Percentiles rank a stretch among this genome's conserved stretches.
Evolutionary conservation across 1,140 invertebrate species (phyloP).

Genomic region (Papilio polytes): DNA sequence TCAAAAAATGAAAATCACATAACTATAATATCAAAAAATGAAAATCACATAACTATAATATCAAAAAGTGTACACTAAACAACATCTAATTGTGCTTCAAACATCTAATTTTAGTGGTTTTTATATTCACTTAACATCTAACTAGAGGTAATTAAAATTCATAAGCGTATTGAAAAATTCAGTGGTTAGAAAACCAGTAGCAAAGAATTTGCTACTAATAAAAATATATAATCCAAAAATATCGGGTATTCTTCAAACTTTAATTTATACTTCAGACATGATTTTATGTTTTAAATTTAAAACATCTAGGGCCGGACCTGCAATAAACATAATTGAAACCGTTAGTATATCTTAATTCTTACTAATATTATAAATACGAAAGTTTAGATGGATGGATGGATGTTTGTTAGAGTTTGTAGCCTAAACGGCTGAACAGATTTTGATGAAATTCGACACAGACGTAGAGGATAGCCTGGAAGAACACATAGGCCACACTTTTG

Average conservation of each 20-base stretch:
- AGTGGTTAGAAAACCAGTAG: constrained; percentile 49
- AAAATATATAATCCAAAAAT: constrained; percentile 73
- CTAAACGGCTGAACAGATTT: too few species aligned
- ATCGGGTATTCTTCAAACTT: constrained; percentile 57
- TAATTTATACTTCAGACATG: constrained; percentile 48
- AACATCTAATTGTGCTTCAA: constrained; percentile 32
- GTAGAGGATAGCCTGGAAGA: too few species aligned
- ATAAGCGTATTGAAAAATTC: constrained; percentile 58
- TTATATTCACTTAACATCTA: constrained; percentile 17
- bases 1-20: too few species aligned
- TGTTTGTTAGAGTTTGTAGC: too few species aligned
- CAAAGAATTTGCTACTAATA: constrained; percentile 44
- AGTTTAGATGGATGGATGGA: too few species aligned
- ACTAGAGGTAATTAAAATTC: constrained; percentile 45
- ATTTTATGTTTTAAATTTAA: too few species aligned
- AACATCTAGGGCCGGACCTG: constrained; percentile 69
- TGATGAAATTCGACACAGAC: too few species aligned
- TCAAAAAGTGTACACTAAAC: not conserved
- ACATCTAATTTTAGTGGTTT: constrained; percentile 35
- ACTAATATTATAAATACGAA: too few species aligned
- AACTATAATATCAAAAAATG: too few species aligned
- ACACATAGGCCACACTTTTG: too few species aligned
- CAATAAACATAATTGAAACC: constrained; percentile 27
- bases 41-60: too few species aligned
- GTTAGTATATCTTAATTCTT: too few species aligned